A percentile compares a stretch with the other conserved stretches of the same genome.
phyloP scores from a whole-genome alignment of 2,797 vertebrate genomes.

The Craterocephalus amniculus region DNA sequence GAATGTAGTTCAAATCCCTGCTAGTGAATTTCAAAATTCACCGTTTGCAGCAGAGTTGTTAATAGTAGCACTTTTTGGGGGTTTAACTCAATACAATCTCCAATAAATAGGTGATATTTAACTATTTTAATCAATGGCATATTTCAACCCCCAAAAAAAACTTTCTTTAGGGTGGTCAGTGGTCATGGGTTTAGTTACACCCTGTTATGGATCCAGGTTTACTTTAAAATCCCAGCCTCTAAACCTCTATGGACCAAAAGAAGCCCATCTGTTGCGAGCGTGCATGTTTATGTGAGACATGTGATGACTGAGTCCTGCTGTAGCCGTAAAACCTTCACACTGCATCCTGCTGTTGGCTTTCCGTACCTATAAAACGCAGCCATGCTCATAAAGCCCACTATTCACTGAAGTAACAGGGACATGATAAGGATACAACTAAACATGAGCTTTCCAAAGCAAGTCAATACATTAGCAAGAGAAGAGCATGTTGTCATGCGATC shows the following conservation, averaged over 20 bases:
- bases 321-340: slow-evolving; percentile 44
- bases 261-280: slow-evolving; percentile 24
- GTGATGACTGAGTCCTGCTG: slow-evolving; percentile 38
- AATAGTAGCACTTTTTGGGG: too few relatives aligned
- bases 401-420: slow-evolving; percentile 5
- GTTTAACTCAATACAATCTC: too few relatives aligned
- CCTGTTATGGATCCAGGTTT: slow-evolving; percentile 38
- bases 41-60: too few relatives aligned
- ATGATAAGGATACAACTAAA: background rate
- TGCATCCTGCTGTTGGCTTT: slow-evolving; percentile 44
- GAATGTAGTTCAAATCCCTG: too few relatives aligned
- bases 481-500: background rate
- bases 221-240: slow-evolving; percentile 22
- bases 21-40: too few relatives aligned
- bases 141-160: too few relatives aligned
- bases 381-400: slow-evolving; percentile 3
- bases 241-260: slow-evolving; percentile 34
- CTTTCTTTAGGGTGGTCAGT: too few relatives aligned
- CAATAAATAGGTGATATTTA: too few relatives aligned
- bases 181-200: too few relatives aligned
- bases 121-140: too few relatives aligned
- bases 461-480: background rate
- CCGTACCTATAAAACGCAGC: slow-evolving; percentile 20
- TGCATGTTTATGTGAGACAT: slow-evolving; percentile 29
- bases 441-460: background rate